Conservation (phyloP, 2,888 invertebrate genomes). For the Pedicia rivosa region DNA sequence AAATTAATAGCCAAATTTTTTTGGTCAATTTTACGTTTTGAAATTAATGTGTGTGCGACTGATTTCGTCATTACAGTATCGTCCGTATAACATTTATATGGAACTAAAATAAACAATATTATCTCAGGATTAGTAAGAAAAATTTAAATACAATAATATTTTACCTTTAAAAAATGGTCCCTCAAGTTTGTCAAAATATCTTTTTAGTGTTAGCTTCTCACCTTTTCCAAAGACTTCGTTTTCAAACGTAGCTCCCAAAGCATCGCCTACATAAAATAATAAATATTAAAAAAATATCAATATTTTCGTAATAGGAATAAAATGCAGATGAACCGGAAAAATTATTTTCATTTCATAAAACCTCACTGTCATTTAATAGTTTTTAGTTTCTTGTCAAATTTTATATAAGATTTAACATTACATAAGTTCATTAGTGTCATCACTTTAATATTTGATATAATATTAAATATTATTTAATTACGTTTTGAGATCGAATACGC, state of each 20-base stretch:
- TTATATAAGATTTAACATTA: too few relatives aligned
- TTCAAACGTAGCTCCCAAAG: slow-evolving; percentile 53
- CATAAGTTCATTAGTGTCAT: too few relatives aligned
- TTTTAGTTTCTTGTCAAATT: too few relatives aligned
- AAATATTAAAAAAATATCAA: too few relatives aligned
- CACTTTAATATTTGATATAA: too few relatives aligned
- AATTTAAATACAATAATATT: slow-evolving; percentile 7
- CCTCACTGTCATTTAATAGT: too few relatives aligned
- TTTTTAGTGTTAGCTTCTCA: slow-evolving; percentile 35
- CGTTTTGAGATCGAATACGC: too few relatives aligned
- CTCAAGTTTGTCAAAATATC: slow-evolving; percentile 40
- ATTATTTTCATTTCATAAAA: too few relatives aligned
- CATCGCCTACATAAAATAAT: slow-evolving; percentile 55
- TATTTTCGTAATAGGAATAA: too few relatives aligned
- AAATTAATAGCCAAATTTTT: slow-evolving; percentile 45
- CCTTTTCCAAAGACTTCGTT: slow-evolving; percentile 30
- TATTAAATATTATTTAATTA: too few relatives aligned
- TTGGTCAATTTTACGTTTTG: slow-evolving; percentile 36
- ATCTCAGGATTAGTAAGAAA: neutral
- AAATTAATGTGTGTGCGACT: slow-evolving; percentile 42
- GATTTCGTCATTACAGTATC: slow-evolving; percentile 55
- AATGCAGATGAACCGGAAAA: too few relatives aligned
- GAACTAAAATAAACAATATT: slow-evolving; percentile 27
- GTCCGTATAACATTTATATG: slow-evolving; percentile 44
- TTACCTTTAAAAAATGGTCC: slow-evolving; percentile 36